Conservation (phyloP, 2,113 vertebrate species). For the Rattus rattus region DNA sequence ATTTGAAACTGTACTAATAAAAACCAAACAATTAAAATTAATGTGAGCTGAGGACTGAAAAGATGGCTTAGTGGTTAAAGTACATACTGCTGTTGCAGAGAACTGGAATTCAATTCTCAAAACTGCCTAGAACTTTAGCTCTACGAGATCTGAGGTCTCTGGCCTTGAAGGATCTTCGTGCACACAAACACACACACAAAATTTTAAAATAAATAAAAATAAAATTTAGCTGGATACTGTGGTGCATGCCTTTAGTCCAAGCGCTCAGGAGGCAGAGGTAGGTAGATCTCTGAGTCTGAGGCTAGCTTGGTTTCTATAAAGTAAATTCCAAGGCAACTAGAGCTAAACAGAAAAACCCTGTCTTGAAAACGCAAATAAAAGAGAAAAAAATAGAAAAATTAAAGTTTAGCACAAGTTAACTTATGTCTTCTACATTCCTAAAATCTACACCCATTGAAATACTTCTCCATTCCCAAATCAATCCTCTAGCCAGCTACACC, state of each 20-base stretch:
- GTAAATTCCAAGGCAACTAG: not conserved
- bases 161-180: not conserved
- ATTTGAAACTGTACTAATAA: not conserved
- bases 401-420: not conserved
- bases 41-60: too few relatives aligned
- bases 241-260: not conserved
- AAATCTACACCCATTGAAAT: not conserved
- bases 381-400: not conserved
- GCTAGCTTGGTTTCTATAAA: not conserved
- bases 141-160: not conserved
- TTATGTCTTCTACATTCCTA: not conserved
- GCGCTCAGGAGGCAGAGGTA: not conserved
- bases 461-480: not conserved
- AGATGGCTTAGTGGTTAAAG: not conserved
- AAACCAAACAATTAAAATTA: not conserved
- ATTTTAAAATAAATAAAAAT: not conserved
- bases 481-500: not conserved
- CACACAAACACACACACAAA: not conserved
- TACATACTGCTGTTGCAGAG: not conserved
- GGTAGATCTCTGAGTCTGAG: not conserved
- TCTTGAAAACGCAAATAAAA: not conserved
- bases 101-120: not conserved
- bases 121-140: not conserved
- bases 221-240: not conserved
- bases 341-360: not conserved